These are phyloP conservation scores for Chymomyza caudatula DNA, from an alignment of 2,888 invertebrate species.

Conservation along the genomic window DNA sequence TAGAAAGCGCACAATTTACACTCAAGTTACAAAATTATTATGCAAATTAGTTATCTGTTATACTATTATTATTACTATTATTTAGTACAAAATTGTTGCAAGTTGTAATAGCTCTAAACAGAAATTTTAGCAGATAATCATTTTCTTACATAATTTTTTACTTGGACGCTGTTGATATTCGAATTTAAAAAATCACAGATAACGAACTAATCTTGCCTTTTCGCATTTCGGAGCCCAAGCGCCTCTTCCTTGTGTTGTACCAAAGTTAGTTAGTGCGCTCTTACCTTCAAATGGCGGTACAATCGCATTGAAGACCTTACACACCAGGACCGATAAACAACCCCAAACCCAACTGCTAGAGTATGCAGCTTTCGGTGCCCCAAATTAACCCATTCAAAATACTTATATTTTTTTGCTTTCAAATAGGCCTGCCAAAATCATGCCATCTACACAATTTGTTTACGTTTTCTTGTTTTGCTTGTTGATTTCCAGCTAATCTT, in stretches of 20 bases:
- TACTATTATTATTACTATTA: constrained; percentile 23
- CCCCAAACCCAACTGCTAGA: too few species aligned
- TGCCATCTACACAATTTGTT: background rate
- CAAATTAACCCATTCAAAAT: background rate
- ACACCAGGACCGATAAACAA: too few species aligned
- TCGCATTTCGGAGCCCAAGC: too few species aligned
- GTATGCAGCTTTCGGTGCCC: background rate
- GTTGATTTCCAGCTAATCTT: background rate
- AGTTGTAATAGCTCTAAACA: constrained; percentile 19
- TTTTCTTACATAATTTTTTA: background rate
- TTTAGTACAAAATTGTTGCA: constrained; percentile 24
- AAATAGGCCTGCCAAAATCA: background rate
- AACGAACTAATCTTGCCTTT: too few species aligned
- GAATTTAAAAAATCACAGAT: too few species aligned
- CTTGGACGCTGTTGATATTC: too few species aligned
- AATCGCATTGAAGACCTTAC: too few species aligned
- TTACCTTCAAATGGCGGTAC: too few species aligned
- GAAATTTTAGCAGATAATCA: background rate
- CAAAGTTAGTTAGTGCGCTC: too few species aligned
- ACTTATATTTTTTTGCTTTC: background rate
- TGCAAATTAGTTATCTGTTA: constrained; percentile 21
- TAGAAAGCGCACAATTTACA: constrained; percentile 15
- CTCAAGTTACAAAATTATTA: constrained; percentile 27
- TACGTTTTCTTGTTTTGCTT: background rate
- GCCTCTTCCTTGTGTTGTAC: too few species aligned